Evolutionary conservation across 2,888 invertebrate genomes (phyloP).

Genomic region (Heliothis peltigera): DNA sequence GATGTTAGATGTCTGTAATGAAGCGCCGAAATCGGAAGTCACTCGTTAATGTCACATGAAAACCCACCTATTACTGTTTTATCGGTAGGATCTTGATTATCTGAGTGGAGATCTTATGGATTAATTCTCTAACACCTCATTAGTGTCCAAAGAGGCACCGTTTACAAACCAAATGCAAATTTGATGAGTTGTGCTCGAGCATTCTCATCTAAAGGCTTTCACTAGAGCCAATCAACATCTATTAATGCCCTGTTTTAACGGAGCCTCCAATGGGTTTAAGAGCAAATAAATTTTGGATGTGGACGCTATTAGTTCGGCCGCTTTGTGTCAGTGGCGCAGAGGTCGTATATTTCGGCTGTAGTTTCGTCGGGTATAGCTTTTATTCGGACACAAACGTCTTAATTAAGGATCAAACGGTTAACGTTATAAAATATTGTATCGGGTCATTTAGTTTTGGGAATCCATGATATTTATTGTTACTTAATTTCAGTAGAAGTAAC

Average conservation of each 20-base stretch:
- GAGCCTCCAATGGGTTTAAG: conserved; percentile 71
- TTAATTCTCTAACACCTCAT: conserved; percentile 88
- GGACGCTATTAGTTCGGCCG: conserved; percentile 75
- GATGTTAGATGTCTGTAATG: conserved; percentile 62
- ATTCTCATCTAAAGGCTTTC: conserved; percentile 76
- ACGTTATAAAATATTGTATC: conserved; percentile 75
- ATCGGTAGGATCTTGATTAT: conserved; percentile 81
- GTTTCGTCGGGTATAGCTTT: conserved; percentile 75
- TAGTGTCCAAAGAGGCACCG: conserved; percentile 78
- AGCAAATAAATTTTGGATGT: conserved; percentile 78
- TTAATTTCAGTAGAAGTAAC: conserved; percentile 58
- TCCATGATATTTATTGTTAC: conserved; percentile 64
- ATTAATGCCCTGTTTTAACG: conserved; percentile 74
- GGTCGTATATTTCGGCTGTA: conserved; percentile 79
- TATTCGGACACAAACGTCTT: conserved; percentile 79
- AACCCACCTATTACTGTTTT: conserved; percentile 71
- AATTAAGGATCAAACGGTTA: conserved; percentile 82
- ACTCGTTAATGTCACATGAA: conserved; percentile 77
- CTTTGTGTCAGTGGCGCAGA: conserved; percentile 74
- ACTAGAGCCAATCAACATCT: conserved; percentile 79
- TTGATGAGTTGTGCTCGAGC: conserved; percentile 79
- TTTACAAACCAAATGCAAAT: conserved; percentile 87
- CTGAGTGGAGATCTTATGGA: conserved; percentile 78
- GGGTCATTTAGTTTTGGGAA: conserved; percentile 65
- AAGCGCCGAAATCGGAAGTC: conserved; percentile 78